Percentiles rank a stretch among this genome's conserved stretches.
Evolutionary conservation across 2,888 invertebrate species (phyloP).

Genomic region (Galerucella calmariensis): DNA sequence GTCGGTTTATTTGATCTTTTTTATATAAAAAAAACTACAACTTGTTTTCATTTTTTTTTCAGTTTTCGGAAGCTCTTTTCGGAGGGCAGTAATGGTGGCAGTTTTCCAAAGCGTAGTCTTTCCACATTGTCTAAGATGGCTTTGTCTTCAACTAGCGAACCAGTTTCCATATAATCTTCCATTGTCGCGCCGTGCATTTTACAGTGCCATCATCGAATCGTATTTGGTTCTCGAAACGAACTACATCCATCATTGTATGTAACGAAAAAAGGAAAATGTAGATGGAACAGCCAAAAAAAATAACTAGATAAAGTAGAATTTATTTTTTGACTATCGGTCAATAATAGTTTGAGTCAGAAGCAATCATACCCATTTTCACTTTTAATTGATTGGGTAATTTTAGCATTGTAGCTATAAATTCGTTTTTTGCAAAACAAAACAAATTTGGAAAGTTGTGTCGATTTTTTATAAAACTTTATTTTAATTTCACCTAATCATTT

Average conservation of each 20-base stretch:
- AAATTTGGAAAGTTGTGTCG: no score
- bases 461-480: no score
- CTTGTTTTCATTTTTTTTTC: constrained; percentile 54
- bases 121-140: constrained; percentile 85
- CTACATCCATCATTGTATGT: constrained; percentile 52
- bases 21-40: no score
- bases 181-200: constrained; percentile 22
- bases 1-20: no score
- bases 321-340: background rate
- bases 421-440: no score
- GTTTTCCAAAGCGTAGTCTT: constrained; percentile 84
- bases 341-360: no score
- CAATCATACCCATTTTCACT: no score
- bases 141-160: constrained; percentile 63
- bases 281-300: background rate
- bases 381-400: no score
- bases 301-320: background rate
- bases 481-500: no score
- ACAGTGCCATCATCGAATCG: constrained; percentile 24
- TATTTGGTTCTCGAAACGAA: constrained; percentile 42
- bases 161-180: constrained; percentile 57
- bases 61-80: constrained; percentile 93
- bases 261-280: constrained; percentile 33
- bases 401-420: no score
- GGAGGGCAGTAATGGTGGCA: constrained; percentile 78